A percentile compares a stretch with the other conserved stretches of the same genome.
Evolutionary conservation across 2,113 vertebrate species (phyloP).

Genomic region (Centrocercus urophasianus): DNA sequence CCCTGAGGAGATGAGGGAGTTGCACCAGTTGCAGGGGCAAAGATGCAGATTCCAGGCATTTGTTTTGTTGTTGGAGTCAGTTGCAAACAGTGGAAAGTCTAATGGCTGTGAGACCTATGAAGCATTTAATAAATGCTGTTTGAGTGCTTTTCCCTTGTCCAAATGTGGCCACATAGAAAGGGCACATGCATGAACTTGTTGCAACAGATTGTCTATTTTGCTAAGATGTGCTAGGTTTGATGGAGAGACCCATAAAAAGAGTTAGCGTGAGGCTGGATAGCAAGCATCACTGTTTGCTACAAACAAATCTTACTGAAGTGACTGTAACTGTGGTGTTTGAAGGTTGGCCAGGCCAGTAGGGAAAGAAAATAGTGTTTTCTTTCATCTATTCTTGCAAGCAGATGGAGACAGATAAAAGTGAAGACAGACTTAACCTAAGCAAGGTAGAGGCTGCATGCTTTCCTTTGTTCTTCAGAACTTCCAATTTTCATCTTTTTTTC

Average conservation of each 20-base stretch:
- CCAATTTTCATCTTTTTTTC: conserved; percentile 22
- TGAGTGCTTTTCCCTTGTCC: not conserved
- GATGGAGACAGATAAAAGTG: conserved; percentile 68
- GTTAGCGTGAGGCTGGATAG: conserved; percentile 37
- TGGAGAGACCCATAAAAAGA: not conserved
- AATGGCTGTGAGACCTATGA: not conserved
- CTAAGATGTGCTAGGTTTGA: conserved; percentile 11
- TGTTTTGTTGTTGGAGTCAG: conserved; percentile 46
- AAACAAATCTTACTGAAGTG: conserved; percentile 60
- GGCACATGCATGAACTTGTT: not conserved
- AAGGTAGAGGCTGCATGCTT: conserved; percentile 23
- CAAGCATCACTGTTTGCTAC: conserved; percentile 46
- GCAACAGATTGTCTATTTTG: not conserved
- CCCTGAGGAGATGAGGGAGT: not conserved
- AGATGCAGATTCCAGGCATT: not conserved
- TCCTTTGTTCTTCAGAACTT: conserved; percentile 28
- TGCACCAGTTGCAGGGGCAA: not conserved
- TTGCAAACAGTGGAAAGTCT: not conserved
- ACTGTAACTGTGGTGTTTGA: conserved; percentile 50
- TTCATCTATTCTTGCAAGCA: conserved; percentile 66
- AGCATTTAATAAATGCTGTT: conserved; percentile 26
- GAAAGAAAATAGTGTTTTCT: conserved; percentile 54
- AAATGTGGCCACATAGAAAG: not conserved
- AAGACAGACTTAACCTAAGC: conserved; percentile 49
- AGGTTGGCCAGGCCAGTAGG: conserved; percentile 3